phyloP scores from a whole-genome alignment of 2,797 vertebrate genomes.

The Glossophaga mutica region DNA sequence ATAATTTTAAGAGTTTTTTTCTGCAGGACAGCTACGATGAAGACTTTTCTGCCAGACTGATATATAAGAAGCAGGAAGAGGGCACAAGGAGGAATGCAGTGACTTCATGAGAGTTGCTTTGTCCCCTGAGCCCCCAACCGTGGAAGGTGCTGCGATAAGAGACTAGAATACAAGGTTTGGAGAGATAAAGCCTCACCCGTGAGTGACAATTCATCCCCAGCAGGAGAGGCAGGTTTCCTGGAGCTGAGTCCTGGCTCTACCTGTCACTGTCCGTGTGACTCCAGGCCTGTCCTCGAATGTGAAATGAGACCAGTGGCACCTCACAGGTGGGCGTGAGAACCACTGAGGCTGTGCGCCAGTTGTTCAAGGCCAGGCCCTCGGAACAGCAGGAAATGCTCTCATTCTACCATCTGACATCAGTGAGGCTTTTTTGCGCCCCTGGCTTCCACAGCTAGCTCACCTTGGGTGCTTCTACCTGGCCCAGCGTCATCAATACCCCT shows the following conservation, averaged over 20 bases:
- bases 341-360: neutral
- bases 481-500: neutral
- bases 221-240: neutral
- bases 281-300: neutral
- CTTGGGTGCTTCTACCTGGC: neutral
- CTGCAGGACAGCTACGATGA: neutral
- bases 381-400: neutral
- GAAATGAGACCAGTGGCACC: neutral
- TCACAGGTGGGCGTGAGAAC: neutral
- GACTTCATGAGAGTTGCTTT: neutral
- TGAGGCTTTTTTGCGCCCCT: neutral
- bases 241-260: neutral
- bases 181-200: neutral
- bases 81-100: neutral
- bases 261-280: neutral
- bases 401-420: neutral
- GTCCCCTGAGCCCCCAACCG: accelerated
- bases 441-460: neutral
- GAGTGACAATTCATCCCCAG: neutral
- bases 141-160: neutral
- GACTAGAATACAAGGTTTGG: neutral
- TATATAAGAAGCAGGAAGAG: neutral
- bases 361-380: neutral
- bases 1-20: neutral
- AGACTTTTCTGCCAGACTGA: neutral